These are phyloP conservation scores for Odobenus rosmarus DNA, from an alignment of 2,113 vertebrate genomes.

Conservation along the genomic window DNA sequence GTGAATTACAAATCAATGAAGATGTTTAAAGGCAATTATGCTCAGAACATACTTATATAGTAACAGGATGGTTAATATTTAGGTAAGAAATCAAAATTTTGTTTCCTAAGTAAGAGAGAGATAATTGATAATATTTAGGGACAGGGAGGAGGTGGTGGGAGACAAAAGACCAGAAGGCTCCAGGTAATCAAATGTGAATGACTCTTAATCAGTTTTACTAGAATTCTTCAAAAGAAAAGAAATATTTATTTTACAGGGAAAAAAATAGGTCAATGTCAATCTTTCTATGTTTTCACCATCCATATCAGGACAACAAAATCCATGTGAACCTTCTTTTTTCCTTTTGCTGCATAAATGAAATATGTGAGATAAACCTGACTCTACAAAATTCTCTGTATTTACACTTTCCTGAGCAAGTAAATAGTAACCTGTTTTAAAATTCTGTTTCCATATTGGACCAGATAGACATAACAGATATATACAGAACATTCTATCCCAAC, in stretches of 20 bases:
- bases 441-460: background rate
- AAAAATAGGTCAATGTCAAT: background rate
- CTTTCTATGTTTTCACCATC: background rate
- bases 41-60: background rate
- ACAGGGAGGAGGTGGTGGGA: background rate
- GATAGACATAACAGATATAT: background rate
- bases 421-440: background rate
- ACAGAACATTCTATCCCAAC: background rate
- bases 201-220: slow-evolving; percentile 75
- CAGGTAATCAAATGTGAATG: slow-evolving; percentile 65
- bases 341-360: background rate
- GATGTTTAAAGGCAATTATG: background rate
- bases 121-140: background rate
- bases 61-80: background rate
- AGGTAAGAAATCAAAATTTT: background rate
- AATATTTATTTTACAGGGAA: slow-evolving; percentile 48
- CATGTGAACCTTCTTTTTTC: background rate
- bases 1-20: background rate
- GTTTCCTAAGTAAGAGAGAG: background rate
- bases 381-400: background rate
- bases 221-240: slow-evolving; percentile 59
- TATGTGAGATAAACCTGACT: background rate
- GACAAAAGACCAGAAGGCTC: background rate
- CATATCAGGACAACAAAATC: background rate
- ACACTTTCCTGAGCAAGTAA: slow-evolving; percentile 10